Conservation (phyloP, 2,888 invertebrate species). For the Clusia tigrina region DNA sequence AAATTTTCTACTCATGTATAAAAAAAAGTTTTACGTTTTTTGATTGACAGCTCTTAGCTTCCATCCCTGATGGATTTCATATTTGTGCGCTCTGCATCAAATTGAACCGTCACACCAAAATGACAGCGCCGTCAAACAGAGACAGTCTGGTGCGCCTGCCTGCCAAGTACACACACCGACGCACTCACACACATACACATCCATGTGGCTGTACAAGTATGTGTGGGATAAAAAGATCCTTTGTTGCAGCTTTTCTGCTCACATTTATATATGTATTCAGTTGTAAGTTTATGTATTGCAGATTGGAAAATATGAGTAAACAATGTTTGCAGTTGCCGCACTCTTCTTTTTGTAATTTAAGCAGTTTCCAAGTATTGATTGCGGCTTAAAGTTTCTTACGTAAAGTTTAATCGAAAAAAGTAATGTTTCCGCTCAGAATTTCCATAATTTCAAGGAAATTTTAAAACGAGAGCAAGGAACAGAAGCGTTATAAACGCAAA, state of each 20-base stretch:
- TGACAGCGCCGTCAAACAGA: slow-evolving; percentile 37
- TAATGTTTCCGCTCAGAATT: not conserved
- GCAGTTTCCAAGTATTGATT: slow-evolving; percentile 43
- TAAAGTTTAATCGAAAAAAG: slow-evolving; percentile 9
- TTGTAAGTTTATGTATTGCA: not conserved
- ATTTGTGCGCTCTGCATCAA: slow-evolving; percentile 48
- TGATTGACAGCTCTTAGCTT: slow-evolving; percentile 63
- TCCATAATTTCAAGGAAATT: slow-evolving; percentile 17
- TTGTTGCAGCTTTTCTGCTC: not conserved
- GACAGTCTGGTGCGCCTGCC: not conserved
- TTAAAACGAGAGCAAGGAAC: not conserved
- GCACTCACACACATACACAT: not conserved
- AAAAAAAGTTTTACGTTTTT: slow-evolving; percentile 58
- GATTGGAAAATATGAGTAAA: not conserved
- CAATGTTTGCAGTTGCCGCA: slow-evolving; percentile 42
- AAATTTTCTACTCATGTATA: slow-evolving; percentile 39
- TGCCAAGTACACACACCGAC: too few species aligned
- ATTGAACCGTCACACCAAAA: slow-evolving; percentile 39
- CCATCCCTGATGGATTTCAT: slow-evolving; percentile 64
- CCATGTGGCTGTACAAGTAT: not conserved
- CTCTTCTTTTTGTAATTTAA: slow-evolving; percentile 55
- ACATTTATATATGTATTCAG: not conserved
- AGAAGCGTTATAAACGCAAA: too few species aligned
- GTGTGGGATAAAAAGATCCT: not conserved
- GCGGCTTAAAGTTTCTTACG: slow-evolving; percentile 26